Evolutionary conservation across 2,888 invertebrate species (phyloP), one percentile per base, ranked within the genome.

Genomic region (Trachelus tabidus): DNA sequence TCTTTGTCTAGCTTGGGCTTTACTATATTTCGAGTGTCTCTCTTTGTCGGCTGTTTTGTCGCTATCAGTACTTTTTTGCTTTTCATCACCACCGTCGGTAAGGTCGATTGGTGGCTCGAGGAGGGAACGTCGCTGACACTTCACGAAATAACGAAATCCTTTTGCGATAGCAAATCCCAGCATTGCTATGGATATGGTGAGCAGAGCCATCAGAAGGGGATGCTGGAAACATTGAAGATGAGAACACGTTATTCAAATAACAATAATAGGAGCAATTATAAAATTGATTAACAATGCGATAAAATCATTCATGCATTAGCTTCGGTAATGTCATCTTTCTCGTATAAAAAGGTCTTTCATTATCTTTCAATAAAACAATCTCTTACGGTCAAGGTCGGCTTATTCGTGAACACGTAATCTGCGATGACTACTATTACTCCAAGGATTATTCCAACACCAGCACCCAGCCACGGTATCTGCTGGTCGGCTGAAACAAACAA

Each of bases 401-500:
- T 94, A 82, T 93, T 92, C 69, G 95, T 95, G 81, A 95, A 92
- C 79, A 94, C 92, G 85, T 94, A 94, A 91, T 96, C 96, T 79
- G 94, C 93, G 82, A 96, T 93, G 76, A 95, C 95, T 82, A 96
- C 93, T 75, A 93, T 92, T 81, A 95, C 95, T 37, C 96, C 96
- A 80, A 95, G 87, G 80, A 95, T 93, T 77, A 96, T 93, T 12
- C 96, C 96, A 83, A 96, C 91, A 75, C 95, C 95, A 80, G 96
- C 94, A 81, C 96, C 95, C 69, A 96, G 92, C 96, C 96, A 96
- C 73, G 96, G 95, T 80, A 95, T 93, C 89, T 95, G 95, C 87
- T 94, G 94, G 89, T 95, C 94, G 82, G 93, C 95, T 95, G 90
- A 79, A 93, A 93, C 82, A 78, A 56, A 23, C 0, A 56, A 56